Evolutionary conservation across 2,113 vertebrate species (phyloP).

Genomic region (Stomatorhinus ivindoensis): DNA sequence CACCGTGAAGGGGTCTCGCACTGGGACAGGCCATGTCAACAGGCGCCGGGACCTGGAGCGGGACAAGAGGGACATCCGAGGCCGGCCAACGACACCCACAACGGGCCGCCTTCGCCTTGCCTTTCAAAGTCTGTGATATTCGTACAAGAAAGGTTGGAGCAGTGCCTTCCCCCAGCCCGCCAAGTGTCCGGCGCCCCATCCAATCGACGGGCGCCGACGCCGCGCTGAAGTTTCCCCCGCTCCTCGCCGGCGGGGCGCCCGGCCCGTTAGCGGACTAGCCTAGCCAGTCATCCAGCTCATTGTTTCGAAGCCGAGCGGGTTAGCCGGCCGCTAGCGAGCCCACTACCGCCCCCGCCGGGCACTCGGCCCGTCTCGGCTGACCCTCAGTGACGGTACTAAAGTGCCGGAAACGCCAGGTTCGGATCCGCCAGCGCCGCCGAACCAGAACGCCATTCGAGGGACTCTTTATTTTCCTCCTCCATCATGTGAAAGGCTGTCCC

Average conservation of each 20-base stretch:
- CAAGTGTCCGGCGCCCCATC: background rate
- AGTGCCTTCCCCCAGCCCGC: background rate
- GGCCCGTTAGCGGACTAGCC: conserved; percentile 1
- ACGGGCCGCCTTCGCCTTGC: background rate
- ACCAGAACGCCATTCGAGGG: no score
- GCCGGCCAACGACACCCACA: background rate
- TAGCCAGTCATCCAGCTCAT: conserved; percentile 12
- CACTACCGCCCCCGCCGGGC: background rate
- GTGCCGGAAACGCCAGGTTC: background rate
- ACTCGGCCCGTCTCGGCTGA: background rate
- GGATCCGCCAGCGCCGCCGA: background rate
- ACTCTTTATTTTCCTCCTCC: background rate
- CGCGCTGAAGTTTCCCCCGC: background rate
- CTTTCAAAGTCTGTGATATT: background rate
- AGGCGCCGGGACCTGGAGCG: background rate
- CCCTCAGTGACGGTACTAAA: background rate
- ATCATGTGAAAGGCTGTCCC: background rate
- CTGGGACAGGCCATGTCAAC: background rate
- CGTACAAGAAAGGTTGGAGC: background rate
- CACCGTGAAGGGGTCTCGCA: background rate
- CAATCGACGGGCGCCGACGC: background rate
- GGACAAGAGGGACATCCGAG: background rate
- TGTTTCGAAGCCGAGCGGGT: conserved; percentile 4
- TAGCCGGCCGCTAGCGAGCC: background rate
- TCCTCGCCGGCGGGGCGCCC: background rate